Evolutionary conservation across 2,113 vertebrate species (phyloP).

Genomic region (Hypocryptadius cinnamomeus): DNA sequence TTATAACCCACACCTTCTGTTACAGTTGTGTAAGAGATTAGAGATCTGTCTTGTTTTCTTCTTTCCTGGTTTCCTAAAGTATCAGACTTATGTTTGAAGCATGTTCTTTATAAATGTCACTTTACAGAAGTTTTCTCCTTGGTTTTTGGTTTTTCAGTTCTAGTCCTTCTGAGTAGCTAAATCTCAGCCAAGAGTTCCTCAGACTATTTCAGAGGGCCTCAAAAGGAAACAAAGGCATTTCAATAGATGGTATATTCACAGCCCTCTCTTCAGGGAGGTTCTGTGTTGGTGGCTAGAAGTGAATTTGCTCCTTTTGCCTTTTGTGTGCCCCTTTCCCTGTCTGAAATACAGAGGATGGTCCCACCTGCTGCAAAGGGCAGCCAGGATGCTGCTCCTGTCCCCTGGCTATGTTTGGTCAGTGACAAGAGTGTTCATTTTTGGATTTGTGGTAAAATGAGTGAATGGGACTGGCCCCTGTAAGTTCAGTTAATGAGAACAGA

Average conservation of each 20-base stretch:
- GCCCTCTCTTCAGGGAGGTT: neutral
- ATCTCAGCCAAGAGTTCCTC: neutral
- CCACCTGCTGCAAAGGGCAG: neutral
- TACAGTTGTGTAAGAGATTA: neutral
- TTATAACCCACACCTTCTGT: neutral
- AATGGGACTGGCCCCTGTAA: neutral
- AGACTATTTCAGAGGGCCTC: neutral
- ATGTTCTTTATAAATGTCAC: neutral
- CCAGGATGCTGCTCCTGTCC: neutral
- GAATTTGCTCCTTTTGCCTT: neutral
- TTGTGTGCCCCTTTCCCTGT: neutral
- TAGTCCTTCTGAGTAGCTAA: neutral
- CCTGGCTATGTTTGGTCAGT: accelerated
- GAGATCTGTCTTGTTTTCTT: neutral
- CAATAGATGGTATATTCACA: neutral
- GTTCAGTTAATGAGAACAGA: neutral
- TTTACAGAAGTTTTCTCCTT: neutral
- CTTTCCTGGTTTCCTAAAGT: neutral
- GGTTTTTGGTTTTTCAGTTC: neutral
- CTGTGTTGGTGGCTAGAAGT: neutral
- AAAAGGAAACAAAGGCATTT: neutral
- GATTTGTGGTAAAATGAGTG: neutral
- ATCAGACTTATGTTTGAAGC: neutral
- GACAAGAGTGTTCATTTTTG: neutral
- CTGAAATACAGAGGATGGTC: neutral